Percentiles rank a stretch among this genome's conserved stretches.
Evolutionary conservation across 2,797 vertebrate genomes (phyloP).

Genomic region (Otus scops): DNA sequence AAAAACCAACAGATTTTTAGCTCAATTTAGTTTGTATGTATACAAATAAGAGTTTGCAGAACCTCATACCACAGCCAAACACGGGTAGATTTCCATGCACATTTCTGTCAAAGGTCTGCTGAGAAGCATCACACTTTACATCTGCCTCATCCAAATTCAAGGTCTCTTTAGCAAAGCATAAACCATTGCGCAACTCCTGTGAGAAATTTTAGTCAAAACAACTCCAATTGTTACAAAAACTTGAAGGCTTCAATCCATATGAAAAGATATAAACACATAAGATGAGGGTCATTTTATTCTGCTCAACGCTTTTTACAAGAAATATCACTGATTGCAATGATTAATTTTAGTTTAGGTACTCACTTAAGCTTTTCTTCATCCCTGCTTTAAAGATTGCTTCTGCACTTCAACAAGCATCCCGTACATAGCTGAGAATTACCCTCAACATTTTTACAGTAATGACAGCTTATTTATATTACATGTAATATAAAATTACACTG

Average conservation of each 20-base stretch:
- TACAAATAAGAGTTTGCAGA: not conserved
- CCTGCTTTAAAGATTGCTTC: not conserved
- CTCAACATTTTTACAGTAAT: not conserved
- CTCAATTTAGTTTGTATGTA: not conserved
- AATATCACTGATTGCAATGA: not conserved
- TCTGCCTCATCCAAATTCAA: not conserved
- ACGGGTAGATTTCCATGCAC: not conserved
- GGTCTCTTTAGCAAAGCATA: not conserved
- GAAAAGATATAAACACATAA: not conserved
- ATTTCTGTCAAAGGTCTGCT: not conserved
- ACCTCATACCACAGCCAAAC: not conserved
- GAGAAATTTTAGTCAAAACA: not conserved
- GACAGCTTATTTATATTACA: not conserved
- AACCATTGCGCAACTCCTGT: not conserved
- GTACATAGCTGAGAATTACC: not conserved
- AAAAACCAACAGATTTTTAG: not conserved
- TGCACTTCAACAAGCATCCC: not conserved
- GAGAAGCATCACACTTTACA: not conserved
- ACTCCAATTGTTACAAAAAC: not conserved
- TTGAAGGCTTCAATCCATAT: not conserved
- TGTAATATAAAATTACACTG: not conserved
- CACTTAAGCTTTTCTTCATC: not conserved
- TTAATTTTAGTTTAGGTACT: not conserved
- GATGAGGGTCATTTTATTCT: not conserved
- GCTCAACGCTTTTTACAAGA: not conserved